Base-by-base conservation (phyloP, 2,888 invertebrate species). In the Pharmacophagus antenor region DNA sequence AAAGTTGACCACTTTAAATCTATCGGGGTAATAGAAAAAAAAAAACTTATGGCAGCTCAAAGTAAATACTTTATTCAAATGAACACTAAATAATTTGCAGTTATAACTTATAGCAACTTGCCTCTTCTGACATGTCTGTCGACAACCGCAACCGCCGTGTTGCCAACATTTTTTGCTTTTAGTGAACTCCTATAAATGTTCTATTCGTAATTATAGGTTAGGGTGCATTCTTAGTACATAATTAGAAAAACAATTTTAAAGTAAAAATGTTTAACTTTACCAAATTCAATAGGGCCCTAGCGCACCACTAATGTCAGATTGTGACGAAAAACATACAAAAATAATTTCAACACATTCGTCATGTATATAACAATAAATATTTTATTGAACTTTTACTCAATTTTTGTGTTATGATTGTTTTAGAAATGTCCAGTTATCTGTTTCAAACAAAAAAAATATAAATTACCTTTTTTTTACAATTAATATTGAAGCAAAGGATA, bases 41-140 rank as follows among this genome's bases (percentile, higher is more conserved):
- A 27, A n/a, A n/a, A n/a, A n/a, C n/a, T n/a, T n/a, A n/a, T n/a
- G n/a, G n/a, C n/a, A n/a, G n/a, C n/a, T n/a, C n/a, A n/a, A n/a
- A n/a, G n/a, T n/a, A n/a, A n/a, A n/a, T n/a, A n/a, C n/a, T n/a
- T n/a, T n/a, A n/a, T n/a, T n/a, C n/a, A n/a, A n/a, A n/a, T n/a
- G n/a, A n/a, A n/a, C n/a, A n/a, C n/a, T n/a, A n/a, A n/a, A n/a
- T n/a, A n/a, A n/a, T 27, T 27, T 27, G 10, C 10, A 27, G 27
- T 10, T 27, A 5, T 27, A 7, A 27, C 27, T 27, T 27, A 7
- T 27, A 27, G n/a, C n/a, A n/a, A n/a, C n/a, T n/a, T n/a, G 27
- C 27, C 27, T 27, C 12, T 62, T 50, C 21, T 44, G 49, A 64
- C 62, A n/a, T n/a, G n/a, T n/a, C n/a, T n/a, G n/a, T n/a, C n/a